Base-by-base conservation (phyloP, 2,797 vertebrate species). In the Myotis daubentonii region DNA sequence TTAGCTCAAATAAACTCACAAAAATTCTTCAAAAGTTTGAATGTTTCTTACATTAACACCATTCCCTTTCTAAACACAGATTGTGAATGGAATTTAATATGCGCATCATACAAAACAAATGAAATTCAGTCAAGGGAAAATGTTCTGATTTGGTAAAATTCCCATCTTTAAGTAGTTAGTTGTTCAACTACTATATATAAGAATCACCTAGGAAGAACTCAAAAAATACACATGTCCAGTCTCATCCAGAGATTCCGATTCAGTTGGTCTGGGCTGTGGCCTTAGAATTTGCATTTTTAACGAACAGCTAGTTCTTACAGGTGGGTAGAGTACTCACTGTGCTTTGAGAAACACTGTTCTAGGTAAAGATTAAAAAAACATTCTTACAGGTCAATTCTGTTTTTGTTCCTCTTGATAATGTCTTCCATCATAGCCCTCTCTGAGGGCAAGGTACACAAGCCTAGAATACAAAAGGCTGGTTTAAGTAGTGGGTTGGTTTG, bases 341-440 rank as follows among this genome's bases (percentile, higher is more conserved):
- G 53, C 62, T 89, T 65, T 36, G 74, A 92, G 86, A 71, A 79
- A 55, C n/a, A 83, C 23, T 89, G 49, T 6, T 88, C 16, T 33
- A 30, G 30, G 44, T 87, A 87, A 76, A 66, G 16, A 86, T 84
- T 23, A 16, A 0, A 5, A 71, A 88, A 33, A 11, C 9, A 22
- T 86, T 70, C 97, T 97, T 97, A 98, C 97, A 97, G 86, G 13
- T 97, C 74, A 72, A 93, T 93, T 83, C 95, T 97, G 55, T 78
- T 89, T 87, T 96, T 74, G n/a, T 97, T 98, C 49, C 98, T 98
- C 65, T 92, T 96, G 57, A 97, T 94, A 74, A 98, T 98, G 90
- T 98, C 98, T 47, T 93, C 86, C 92, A 96, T 88, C 98, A 98
- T 99, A 11, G 60, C 84, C 11, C 84, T 85, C 57, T 97, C 94